Evolutionary conservation across 1,140 invertebrate species (phyloP), one percentile per base, ranked within the genome.

Genomic region (Mamestra configurata): DNA sequence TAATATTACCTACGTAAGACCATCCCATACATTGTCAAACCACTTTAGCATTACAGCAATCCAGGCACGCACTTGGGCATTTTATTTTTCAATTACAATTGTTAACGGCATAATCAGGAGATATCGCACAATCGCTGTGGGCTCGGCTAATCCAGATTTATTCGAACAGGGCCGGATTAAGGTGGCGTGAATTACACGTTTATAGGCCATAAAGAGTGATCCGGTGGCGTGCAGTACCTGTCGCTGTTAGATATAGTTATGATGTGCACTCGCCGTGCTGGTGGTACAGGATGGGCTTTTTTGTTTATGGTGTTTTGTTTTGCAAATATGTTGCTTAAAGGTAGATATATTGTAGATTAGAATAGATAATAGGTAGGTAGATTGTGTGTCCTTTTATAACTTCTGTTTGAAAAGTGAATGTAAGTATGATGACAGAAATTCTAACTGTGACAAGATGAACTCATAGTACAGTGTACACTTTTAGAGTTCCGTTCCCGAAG

Each of bases 131-230:
- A 90, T 92, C 90, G 90, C 84, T 83, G 88, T 84, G 90, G 89
- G 86, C 79, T 77, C 82, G 82, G 91, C 90, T 94, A 94, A 94
- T 94, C 93, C 92, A 93, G 93, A 94, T 94, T 94, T 94, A 94
- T 94, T 84, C 78, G 88, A 85, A 84, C 90, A 89, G 91, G 80
- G 79, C 85, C 88, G 92, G 93, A 94, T 94, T 94, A 94, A 94
- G 92, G 93, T 89, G 90, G 93, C 93, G 93, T 92, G 92, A 93
- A 93, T 94, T 94, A 93, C 92, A 92, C 93, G 87, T 94, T 94
- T 94, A 94, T 93, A 94, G 92, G 91, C 92, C 92, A 92, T 94
- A 94, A 94, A 94, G 92, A 93, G 89, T 93, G 92, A 94, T 94
- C 93, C 92, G 89, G 91, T 93, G 92, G 91, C 92, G 88, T 87